Evolutionary conservation across 2,113 vertebrate genomes (phyloP), one percentile per base, ranked within the genome.

Genomic region (Sphyrna mokarran): DNA sequence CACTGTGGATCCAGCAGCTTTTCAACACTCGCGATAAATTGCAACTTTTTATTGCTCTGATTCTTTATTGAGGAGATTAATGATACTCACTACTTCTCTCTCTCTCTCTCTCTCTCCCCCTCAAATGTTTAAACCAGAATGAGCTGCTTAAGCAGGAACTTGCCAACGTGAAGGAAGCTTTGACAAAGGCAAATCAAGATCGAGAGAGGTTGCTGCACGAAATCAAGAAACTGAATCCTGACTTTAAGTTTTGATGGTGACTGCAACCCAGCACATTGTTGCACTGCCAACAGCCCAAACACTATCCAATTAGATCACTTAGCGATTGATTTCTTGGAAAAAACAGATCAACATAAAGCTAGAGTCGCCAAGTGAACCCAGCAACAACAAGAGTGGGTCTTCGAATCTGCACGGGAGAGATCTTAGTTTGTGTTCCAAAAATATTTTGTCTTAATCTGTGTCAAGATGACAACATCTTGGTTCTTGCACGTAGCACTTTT

Each of bases 141-240:
- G 96, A 97, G 89, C 95, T 96, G 95, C 69, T 98, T 97, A 97
- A 98, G 69, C 97, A 97, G 69, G 97, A 98, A 97, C 98, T 99
- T 23, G 97, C 95, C 96, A 97, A 97, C 26, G 96, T 97, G 95
- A 98, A 98, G 96, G 96, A 97, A 68, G 98, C 98, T 93, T 97
- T 99, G 87, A 97, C 97, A 94, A 97, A 96, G 96, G 98, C 98
- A 96, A 97, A 98, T 96, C 96, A 97, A 80, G 98, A 99, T 95
- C 98, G 97, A 97, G 98, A 98, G 95, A 98, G 96, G 94, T 98
- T 99, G 96, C 98, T 99, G 94, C 97, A 98, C 97, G 99, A 99
- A 96, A 96, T 99, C 96, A 98, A 97, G 96, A 99, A 99, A 97
- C 98, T 99, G 96, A 97, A 99, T 96, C 98, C 99, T 90, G 97